Base-by-base conservation (phyloP, 2,888 invertebrate species). In the Cabera pusaria region DNA sequence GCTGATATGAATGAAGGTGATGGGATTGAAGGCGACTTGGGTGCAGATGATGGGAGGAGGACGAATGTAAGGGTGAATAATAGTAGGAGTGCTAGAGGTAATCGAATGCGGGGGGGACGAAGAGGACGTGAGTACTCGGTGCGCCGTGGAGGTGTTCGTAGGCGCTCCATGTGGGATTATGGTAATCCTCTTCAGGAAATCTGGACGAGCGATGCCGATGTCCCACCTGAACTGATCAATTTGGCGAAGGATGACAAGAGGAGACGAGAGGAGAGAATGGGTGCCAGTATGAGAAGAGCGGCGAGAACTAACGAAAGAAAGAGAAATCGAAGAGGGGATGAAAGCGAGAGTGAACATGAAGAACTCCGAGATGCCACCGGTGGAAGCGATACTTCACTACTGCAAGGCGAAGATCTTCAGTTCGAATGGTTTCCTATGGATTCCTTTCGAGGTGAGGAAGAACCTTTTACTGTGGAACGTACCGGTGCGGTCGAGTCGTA, bases 361-460 rank as follows among this genome's bases (percentile, higher is more conserved):
- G 31, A 32, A 21, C 2, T n/a, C n/a, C n/a, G n/a, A n/a, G n/a
- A 19, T 3, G 19, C 19, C 1, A 6, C 19, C 9, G 23, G 26
- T 18, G 33, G 24, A 19, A 14, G 19, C n/a, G 33, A n/a, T 33
- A 31, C 6, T 7, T 3, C 22, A 1, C 19, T 18, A 7, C 21
- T 27, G 27, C 27, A 28, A 26, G 22, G 25, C n/a, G 2, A n/a
- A 6, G 19, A 19, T 19, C 19, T 19, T 6, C 19, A 19, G 3
- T 19, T 19, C 19, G 19, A 19, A 14, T 33, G 39, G 28, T 24
- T 10, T 8, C 5, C 33, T 2, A 39, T 39, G 33, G 27, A 39
- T 1, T 5, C 32, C 1, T 39, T 27, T 27, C 27, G 5, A 24
- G 23, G 14, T 9, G 6, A 20, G 1, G 23, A 27, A 4, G 32